phyloP scores from a whole-genome alignment of 2,797 vertebrate species.

The Pygocentrus nattereri region DNA sequence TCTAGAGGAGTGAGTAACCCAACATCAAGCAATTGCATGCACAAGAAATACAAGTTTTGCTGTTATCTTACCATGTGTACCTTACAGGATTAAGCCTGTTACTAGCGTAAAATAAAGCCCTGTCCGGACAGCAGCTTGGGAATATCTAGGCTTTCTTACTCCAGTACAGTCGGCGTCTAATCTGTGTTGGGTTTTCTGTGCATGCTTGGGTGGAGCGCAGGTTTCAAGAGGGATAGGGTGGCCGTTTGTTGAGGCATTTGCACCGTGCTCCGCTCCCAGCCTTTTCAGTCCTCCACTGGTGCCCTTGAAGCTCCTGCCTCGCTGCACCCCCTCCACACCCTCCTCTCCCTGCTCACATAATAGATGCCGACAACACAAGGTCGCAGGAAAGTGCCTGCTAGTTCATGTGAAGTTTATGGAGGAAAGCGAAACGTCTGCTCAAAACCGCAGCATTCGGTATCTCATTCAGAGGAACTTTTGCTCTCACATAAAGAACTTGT shows the following conservation, averaged over 20 bases:
- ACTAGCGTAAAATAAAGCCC: constrained; percentile 32
- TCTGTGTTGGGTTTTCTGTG: constrained; percentile 17
- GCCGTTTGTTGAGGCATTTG: neutral
- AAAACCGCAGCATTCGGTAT: constrained; percentile 39
- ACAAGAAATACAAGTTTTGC: constrained; percentile 15
- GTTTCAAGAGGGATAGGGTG: neutral
- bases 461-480: constrained; percentile 10
- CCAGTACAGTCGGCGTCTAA: neutral
- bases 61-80: constrained; percentile 21
- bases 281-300: constrained; percentile 39
- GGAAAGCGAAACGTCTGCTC: constrained; percentile 35
- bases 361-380: constrained; percentile 59
- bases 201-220: constrained; percentile 1
- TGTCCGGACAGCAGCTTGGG: constrained; percentile 6
- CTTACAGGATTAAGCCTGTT: constrained; percentile 28
- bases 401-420: constrained; percentile 54
- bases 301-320: constrained; percentile 49
- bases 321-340: constrained; percentile 9
- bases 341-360: constrained; percentile 46
- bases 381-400: constrained; percentile 55
- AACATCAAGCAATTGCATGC: constrained; percentile 5
- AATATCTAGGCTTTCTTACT: constrained; percentile 24
- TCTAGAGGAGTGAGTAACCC: neutral
- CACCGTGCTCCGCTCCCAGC: constrained; percentile 32
- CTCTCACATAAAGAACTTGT: constrained; percentile 35